Evolutionary conservation across 1,140 invertebrate species (phyloP).

Genomic region (Patella vulgata): DNA sequence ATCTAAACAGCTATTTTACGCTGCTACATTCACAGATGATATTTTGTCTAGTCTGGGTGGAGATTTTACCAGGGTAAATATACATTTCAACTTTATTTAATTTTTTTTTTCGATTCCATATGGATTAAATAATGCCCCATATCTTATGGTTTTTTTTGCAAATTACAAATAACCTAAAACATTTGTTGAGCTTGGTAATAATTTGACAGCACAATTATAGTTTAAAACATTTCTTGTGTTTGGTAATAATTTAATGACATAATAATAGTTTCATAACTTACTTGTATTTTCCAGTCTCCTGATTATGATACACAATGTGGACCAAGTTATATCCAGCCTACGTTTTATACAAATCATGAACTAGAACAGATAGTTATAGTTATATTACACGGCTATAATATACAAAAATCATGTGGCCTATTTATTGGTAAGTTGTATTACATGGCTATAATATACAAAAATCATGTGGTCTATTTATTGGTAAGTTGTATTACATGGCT

Average conservation of each 20-base stretch:
- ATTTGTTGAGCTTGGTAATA: too few species aligned
- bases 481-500: conserved; percentile 54
- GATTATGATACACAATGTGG: conserved; percentile 48
- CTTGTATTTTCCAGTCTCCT: conserved; percentile 44
- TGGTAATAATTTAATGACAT: too few species aligned
- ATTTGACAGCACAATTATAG: too few species aligned
- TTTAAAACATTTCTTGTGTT: too few species aligned
- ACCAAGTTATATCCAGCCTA: conserved; percentile 42
- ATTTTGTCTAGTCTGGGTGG: conserved; percentile 50
- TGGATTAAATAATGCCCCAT: too few species aligned
- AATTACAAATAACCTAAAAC: too few species aligned
- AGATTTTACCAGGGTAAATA: conserved; percentile 53
- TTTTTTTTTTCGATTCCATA: too few species aligned
- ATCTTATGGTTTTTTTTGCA: too few species aligned
- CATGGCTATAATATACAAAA: conserved; percentile 52
- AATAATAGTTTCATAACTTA: too few species aligned
- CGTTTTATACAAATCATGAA: conserved; percentile 53
- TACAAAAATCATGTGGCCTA: conserved; percentile 51
- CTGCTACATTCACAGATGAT: conserved; percentile 46
- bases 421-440: conserved; percentile 54
- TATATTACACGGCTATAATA: conserved; percentile 49
- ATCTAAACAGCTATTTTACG: conserved; percentile 54
- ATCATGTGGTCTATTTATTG: conserved; percentile 52
- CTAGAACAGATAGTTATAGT: conserved; percentile 58
- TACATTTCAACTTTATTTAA: too few species aligned